Base-by-base conservation (phyloP, 2,113 vertebrate genomes). In the Haemorhous mexicanus region DNA sequence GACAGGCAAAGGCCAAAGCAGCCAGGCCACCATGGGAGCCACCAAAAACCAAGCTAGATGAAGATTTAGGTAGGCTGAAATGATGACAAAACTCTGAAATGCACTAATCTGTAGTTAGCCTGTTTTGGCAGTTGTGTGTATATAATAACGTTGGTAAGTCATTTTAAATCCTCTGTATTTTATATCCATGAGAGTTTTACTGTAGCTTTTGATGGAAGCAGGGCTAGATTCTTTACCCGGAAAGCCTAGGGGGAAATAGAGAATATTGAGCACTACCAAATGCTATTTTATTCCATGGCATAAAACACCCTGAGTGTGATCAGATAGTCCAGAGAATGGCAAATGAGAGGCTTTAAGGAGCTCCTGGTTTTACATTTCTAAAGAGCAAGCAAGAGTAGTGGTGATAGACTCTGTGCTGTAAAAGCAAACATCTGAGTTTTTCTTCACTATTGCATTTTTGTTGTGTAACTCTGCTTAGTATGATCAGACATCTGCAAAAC, bases 11-110 rank as follows among this genome's bases (percentile, higher is more conserved):
- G 46, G 99, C 99, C 75, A 99, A 99, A 97, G 98, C 98, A 3
- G 97, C 98, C 35, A 96, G 99, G 17, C 99, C 99, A 7, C 98
- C 98, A 0, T 99, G 99, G 99, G 99, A 99, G 8, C 99, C 99
- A 11, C 99, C 99, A 0, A 99, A 99, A 95, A 99, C 99, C 43
- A 99, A 99, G 74, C 97, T 99, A 74, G 99, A 99, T 72, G 98
- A 99, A 95, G 98, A 99, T 93, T 98, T 98, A 63, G 99, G 99
- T 99, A 97, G 88, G 97, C 81, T 61, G 39, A 90, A 49, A 37
- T 16, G 2, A 18, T 67, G 27, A 23, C 9, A 79, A 39, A 64
- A 2, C 15, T 95, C 35, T 55, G 58, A 63, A 82, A 35, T 20
- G 2, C 19, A 77, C 24, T 63, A 67, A 63, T 70, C 22, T 52